Evolutionary conservation across 2,113 vertebrate genomes (phyloP), one percentile per base, ranked within the genome.

Genomic region (Rhabdomys dilectus): DNA sequence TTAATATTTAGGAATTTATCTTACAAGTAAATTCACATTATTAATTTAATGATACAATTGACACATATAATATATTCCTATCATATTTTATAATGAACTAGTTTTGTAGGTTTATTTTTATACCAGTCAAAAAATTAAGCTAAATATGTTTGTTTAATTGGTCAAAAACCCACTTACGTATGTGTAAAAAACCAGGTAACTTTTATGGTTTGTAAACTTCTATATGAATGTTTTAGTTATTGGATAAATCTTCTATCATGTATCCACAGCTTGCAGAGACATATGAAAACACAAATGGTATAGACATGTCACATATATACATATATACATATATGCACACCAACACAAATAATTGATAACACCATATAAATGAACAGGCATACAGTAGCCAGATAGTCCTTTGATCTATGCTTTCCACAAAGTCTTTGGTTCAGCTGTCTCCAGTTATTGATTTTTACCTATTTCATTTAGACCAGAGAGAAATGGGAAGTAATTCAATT

Each of bases 401-500:
- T 9, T 94, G 88, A 94, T 89, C n/a, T n/a, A 42, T 85, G 36
- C 91, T 39, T 88, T 82, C 6, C n/a, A 56, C 22, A 95, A 68
- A 72, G 75, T 22, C 95, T 34, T 60, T 68, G 70, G 39, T 92
- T 97, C 48, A 95, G 26, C 16, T 96, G 73, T 96, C 86, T 87
- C 89, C 77, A 89, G 48, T 48, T 95, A 98, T 91, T 96, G 96
- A 98, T 98, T 98, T 96, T 97, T 96, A 3, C 36, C 66, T 80
- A 91, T 94, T 97, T 97, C 75, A 89, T 34, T 98, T 96, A 98
- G 73, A 97, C 58, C 15, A 89, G 89, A 91, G 95, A 91, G 92
- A 98, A 98, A 94, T 88, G 95, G 95, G 85, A 56, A 48, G 89
- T 12, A 24, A 94, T 97, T 96, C 97, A 95, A 7, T 88, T 98